These are phyloP conservation scores for Epinephelus malabaricus DNA, from an alignment of 2,797 vertebrate genomes.

Conservation along the genomic window DNA sequence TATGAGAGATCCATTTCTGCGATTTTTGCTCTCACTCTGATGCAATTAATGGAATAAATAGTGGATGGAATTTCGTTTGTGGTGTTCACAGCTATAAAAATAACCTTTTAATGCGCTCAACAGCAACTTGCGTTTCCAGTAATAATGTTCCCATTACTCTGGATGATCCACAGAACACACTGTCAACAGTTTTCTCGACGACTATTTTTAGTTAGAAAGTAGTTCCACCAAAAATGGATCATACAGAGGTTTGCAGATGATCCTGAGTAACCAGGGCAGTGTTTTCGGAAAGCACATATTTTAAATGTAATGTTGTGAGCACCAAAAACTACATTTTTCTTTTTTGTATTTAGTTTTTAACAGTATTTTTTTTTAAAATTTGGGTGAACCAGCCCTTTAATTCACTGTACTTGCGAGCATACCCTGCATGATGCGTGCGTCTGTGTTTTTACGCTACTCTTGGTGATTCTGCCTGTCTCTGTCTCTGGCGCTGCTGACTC, in stretches of 20 bases:
- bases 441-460: not conserved
- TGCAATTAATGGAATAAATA: constrained; percentile 50
- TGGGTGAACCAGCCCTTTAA: not conserved
- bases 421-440: too few species aligned
- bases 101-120: constrained; percentile 33
- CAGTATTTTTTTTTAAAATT: too few species aligned
- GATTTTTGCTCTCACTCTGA: not conserved
- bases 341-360: not conserved
- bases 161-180: constrained; percentile 32
- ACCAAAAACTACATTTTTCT: not conserved
- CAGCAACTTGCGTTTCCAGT: constrained; percentile 35
- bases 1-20: constrained; percentile 13
- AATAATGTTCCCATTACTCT: constrained; percentile 37
- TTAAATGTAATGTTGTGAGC: not conserved
- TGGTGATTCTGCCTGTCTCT: constrained; percentile 11
- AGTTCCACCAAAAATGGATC: constrained; percentile 14
- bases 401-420: too few species aligned
- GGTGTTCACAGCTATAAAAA: constrained; percentile 46
- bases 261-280: not conserved
- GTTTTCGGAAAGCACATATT: constrained; percentile 11
- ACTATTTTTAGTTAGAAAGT: constrained; percentile 15
- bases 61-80: constrained; percentile 44
- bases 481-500: constrained; percentile 30
- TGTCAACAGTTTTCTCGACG: constrained; percentile 33
- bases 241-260: not conserved